Evolutionary conservation across 1,140 invertebrate genomes (phyloP).

Genomic region (Drosophila orena): DNA sequence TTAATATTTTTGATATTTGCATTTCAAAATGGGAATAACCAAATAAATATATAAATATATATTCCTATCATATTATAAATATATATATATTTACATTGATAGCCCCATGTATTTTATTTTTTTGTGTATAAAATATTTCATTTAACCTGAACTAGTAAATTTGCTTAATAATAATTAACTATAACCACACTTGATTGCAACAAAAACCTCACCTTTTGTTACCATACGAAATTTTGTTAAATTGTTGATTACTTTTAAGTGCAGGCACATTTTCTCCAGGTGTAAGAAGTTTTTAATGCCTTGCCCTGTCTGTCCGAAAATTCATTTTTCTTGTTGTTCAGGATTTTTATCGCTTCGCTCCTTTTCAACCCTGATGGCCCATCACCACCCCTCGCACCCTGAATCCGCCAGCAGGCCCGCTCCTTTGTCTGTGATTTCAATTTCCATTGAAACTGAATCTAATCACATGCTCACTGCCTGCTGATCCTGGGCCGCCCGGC

Average conservation of each 20-base stretch:
- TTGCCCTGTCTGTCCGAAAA: conserved; percentile 43
- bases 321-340: conserved; percentile 56
- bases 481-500: conserved; percentile 59
- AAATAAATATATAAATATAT: too few relatives aligned
- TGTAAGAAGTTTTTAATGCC: conserved; percentile 45
- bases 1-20: too few relatives aligned
- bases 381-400: conserved; percentile 15
- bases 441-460: conserved; percentile 83
- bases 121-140: too few relatives aligned
- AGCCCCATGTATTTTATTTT: too few relatives aligned
- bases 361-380: conserved; percentile 61
- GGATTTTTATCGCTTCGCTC: conserved; percentile 59
- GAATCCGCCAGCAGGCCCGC: conserved; percentile 5
- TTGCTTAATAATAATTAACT: too few relatives aligned
- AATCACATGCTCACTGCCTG: conserved; percentile 76
- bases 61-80: too few relatives aligned
- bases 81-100: too few relatives aligned
- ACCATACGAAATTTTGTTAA: too few relatives aligned
- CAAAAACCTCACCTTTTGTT: background rate
- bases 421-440: conserved; percentile 81
- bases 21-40: too few relatives aligned
- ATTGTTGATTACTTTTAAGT: background rate
- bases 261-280: background rate
- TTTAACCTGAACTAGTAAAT: too few relatives aligned
- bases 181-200: too few relatives aligned